These are phyloP conservation scores for Drosophila nasuta DNA, from an alignment of 1,140 invertebrate species.

Conservation along the genomic window DNA sequence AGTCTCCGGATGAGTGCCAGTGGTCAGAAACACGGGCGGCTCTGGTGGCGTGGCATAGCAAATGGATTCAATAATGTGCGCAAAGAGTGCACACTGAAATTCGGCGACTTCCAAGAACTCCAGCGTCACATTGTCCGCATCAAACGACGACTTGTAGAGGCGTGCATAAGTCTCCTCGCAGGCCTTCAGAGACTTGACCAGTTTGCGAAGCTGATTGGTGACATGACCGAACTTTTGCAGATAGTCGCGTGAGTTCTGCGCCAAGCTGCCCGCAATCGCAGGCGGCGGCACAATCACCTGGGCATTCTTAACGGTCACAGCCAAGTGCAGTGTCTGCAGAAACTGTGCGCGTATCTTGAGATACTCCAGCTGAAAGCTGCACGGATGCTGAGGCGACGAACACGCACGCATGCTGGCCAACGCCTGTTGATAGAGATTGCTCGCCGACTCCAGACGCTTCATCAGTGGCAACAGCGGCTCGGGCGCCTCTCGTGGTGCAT, in stretches of 20 bases:
- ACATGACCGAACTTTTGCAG: slow-evolving; percentile 93
- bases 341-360: slow-evolving; percentile 91
- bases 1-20: slow-evolving; percentile 79
- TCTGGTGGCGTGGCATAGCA: slow-evolving; percentile 81
- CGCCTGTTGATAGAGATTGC: slow-evolving; percentile 88
- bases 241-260: slow-evolving; percentile 91
- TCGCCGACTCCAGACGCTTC: slow-evolving; percentile 87
- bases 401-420: slow-evolving; percentile 90
- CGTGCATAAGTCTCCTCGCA: slow-evolving; percentile 92
- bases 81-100: slow-evolving; percentile 78
- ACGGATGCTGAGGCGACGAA: slow-evolving; percentile 78
- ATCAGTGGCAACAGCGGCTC: slow-evolving; percentile 84
- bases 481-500: slow-evolving; percentile 48
- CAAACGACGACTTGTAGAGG: slow-evolving; percentile 96
- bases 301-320: slow-evolving; percentile 92
- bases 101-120: slow-evolving; percentile 90
- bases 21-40: slow-evolving; percentile 71
- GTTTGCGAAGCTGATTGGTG: slow-evolving; percentile 88
- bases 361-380: slow-evolving; percentile 92
- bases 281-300: slow-evolving; percentile 96
- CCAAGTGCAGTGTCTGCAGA: slow-evolving; percentile 90
- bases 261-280: slow-evolving; percentile 94
- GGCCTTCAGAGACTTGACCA: slow-evolving; percentile 89
- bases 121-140: slow-evolving; percentile 95
- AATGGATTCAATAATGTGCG: slow-evolving; percentile 80